phyloP scores from a whole-genome alignment of 1,140 invertebrate genomes.

The Bombus huntii region DNA sequence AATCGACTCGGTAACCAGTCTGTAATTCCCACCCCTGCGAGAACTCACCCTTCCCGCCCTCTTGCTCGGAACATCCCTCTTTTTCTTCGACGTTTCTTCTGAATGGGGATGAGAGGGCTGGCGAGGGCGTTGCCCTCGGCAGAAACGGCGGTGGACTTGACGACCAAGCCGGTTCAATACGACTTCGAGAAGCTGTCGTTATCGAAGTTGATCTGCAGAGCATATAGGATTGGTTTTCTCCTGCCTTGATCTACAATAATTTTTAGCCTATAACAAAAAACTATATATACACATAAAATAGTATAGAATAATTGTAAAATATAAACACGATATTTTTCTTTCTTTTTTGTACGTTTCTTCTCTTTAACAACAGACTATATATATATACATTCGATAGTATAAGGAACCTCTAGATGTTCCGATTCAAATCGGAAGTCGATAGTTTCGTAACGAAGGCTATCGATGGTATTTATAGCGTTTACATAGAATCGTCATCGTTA shows the following conservation, averaged over 20 bases:
- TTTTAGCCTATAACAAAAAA: background rate
- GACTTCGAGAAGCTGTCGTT: slow-evolving; percentile 54
- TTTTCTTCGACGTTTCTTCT: slow-evolving; percentile 61
- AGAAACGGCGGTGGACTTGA: slow-evolving; percentile 62
- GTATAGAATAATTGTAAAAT: background rate
- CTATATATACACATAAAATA: background rate
- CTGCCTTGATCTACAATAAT: background rate
- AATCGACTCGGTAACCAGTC: slow-evolving; percentile 42
- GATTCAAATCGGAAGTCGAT: slow-evolving; percentile 37
- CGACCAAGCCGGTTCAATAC: slow-evolving; percentile 64
- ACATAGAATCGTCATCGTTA: slow-evolving; percentile 17
- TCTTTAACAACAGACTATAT: background rate
- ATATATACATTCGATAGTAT: background rate
- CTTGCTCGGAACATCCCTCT: slow-evolving; percentile 33
- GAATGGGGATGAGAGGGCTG: slow-evolving; percentile 63
- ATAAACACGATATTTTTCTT: background rate
- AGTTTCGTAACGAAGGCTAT: slow-evolving; percentile 23
- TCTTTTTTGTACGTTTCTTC: background rate
- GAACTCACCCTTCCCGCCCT: slow-evolving; percentile 45
- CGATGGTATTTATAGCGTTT: slow-evolving; percentile 26
- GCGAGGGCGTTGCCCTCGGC: slow-evolving; percentile 67
- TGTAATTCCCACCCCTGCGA: slow-evolving; percentile 28
- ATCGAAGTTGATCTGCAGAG: slow-evolving; percentile 29
- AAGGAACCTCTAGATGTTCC: background rate
- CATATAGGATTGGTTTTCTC: background rate